phyloP scores from a whole-genome alignment of 2,113 vertebrate genomes.

The Galeopterus variegatus region DNA sequence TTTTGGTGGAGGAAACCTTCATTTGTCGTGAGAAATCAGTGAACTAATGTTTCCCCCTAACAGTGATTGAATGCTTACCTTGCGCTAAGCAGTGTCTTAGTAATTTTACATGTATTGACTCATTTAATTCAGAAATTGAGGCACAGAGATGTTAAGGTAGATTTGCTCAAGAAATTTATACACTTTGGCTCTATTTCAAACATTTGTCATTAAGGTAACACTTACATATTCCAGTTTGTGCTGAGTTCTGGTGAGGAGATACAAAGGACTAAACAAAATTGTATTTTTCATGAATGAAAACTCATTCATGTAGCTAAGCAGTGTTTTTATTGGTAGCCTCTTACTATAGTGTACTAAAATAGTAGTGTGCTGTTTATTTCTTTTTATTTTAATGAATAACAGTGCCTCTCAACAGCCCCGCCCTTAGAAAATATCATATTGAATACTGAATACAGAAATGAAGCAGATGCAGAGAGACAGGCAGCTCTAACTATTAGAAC shows the following conservation, averaged over 20 bases:
- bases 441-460: conserved; percentile 18
- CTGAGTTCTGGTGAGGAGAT: neutral
- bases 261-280: neutral
- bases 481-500: neutral
- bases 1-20: conserved; percentile 32
- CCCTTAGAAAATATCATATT: neutral
- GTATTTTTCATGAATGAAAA: neutral
- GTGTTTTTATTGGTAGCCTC: neutral
- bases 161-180: conserved; percentile 1
- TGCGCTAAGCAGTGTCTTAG: neutral
- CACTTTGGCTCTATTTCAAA: neutral
- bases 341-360: conserved; percentile 14
- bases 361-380: neutral
- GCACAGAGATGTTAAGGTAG: neutral
- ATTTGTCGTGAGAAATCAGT: conserved; percentile 50
- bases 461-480: conserved; percentile 47
- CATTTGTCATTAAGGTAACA: conserved; percentile 1
- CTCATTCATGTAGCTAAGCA: neutral
- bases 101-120: neutral
- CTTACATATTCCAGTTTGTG: conserved; percentile 34
- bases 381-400: neutral
- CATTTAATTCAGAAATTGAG: conserved; percentile 23
- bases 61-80: neutral
- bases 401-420: neutral
- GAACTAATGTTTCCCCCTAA: neutral